Evolutionary conservation across 2,888 invertebrate species (phyloP), one percentile per base, ranked within the genome.

Genomic region (Mechanitis messenoides): DNA sequence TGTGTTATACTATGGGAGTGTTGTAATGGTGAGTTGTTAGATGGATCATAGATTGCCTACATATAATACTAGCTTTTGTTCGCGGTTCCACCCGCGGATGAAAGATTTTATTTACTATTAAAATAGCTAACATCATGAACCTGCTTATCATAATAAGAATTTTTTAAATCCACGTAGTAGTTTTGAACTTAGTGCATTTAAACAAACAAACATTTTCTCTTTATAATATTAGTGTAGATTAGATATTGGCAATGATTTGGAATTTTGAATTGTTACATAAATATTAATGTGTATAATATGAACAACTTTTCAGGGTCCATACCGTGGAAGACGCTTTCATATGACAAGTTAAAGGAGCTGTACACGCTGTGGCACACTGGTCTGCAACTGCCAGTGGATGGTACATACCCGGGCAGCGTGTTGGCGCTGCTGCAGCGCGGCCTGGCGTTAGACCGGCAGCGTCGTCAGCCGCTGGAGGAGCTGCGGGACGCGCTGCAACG

Each of bases 1-100:
- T 78, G 82, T 50, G 57, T 89, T 56, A 70, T 90, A 3, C 72
- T 91, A 1, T 90, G 87, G 90, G 90, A 91, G 70, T 77, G 85
- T 62, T 90, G 89, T 69, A 91, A 89, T 71, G 87, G 90, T 90
- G 68, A 74, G 69, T 56, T 20, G 20, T 20, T 20, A 20, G 20
- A 1, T 45, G 9, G 42, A 20, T 55, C 38, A 3, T n/a, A 12
- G 38, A 53, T 56, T 38, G 1, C 7, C 31, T 50, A 28, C 2
- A 33, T 9, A 54, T 3, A 20, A 20, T 20, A 20, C 20, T 20
- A 20, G 20, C 20, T 20, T 0, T 20, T 20, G 20, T 20, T 20
- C 20, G 20, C 20, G 20, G 0, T 20, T 20, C 20, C 20, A 20
- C 20, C 20, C 20, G 20, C 20, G 20, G 20, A 20, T 20, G 20